A percentile compares a stretch with the other conserved stretches of the same genome.
phyloP scores from a whole-genome alignment of 2,113 vertebrate species.

The Saccopteryx bilineata region DNA sequence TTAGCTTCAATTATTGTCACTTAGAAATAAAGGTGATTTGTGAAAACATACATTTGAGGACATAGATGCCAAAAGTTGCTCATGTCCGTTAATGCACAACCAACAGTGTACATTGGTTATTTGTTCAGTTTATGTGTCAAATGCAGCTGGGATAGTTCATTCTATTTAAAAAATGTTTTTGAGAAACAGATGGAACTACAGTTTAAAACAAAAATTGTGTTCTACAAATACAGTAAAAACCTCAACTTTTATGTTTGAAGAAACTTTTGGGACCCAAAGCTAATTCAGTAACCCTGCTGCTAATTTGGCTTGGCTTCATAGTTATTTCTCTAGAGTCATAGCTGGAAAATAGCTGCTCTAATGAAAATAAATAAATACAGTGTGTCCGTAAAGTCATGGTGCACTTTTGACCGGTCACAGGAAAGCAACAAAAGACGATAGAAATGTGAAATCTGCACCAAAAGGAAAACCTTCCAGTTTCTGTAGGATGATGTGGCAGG shows the following conservation, averaged over 20 bases:
- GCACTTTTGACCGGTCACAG: no score
- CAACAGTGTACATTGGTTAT: constrained; percentile 57
- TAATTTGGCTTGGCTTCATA: constrained; percentile 45
- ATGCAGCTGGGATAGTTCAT: constrained; percentile 84
- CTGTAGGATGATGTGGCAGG: no score
- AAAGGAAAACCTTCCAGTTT: no score
- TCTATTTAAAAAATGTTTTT: constrained; percentile 87
- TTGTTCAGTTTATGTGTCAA: constrained; percentile 81
- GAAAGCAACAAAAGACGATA: no score
- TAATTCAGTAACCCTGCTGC: constrained; percentile 73
- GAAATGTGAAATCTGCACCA: no score
- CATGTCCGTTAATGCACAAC: constrained; percentile 79
- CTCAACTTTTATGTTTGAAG: constrained; percentile 75
- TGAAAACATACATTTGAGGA: constrained; percentile 87
- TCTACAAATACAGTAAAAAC: constrained; percentile 78
- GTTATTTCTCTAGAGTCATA: constrained; percentile 79
- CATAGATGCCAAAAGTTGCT: constrained; percentile 83
- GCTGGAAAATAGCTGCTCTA: constrained; percentile 77
- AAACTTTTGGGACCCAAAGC: constrained; percentile 76
- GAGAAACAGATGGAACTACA: constrained; percentile 86
- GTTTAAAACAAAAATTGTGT: constrained; percentile 76
- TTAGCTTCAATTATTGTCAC: constrained; percentile 83
- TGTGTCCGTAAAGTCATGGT: no score
- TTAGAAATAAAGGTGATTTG: constrained; percentile 81
- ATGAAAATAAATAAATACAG: constrained; percentile 70